Conservation (phyloP, 2,888 invertebrate genomes). For the Eupithecia pulchellata region DNA sequence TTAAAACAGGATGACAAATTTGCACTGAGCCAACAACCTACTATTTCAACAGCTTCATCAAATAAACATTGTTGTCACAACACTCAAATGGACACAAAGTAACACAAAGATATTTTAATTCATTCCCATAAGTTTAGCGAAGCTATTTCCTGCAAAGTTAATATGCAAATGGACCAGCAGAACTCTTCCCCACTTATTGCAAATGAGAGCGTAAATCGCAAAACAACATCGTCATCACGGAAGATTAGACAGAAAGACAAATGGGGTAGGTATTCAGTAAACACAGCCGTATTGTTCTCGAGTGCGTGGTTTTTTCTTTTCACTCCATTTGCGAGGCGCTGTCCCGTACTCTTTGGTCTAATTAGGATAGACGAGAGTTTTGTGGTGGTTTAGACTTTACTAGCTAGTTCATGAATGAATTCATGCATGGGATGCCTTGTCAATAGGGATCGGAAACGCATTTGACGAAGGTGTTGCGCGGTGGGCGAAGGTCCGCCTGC, state of each 20-base stretch:
- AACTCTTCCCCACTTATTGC: slow-evolving; percentile 36
- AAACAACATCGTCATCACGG: slow-evolving; percentile 67
- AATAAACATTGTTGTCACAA: neutral
- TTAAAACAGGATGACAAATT: too few species aligned
- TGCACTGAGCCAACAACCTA: too few species aligned
- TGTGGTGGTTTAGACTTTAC: neutral
- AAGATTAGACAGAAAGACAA: slow-evolving; percentile 79
- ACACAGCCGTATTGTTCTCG: slow-evolving; percentile 67
- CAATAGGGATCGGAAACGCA: neutral
- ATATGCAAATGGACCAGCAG: slow-evolving; percentile 38
- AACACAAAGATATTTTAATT: neutral
- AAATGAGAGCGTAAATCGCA: slow-evolving; percentile 38
- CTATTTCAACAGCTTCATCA: neutral
- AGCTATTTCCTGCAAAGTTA: slow-evolving; percentile 29
- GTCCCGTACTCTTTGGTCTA: slow-evolving; percentile 63
- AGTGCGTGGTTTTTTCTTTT: slow-evolving; percentile 63
- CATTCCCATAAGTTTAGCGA: slow-evolving; percentile 3
- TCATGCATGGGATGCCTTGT: neutral
- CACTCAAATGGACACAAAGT: neutral
- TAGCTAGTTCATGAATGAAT: neutral
- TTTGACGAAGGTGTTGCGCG: too few species aligned
- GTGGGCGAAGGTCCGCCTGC: too few species aligned
- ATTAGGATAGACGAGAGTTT: slow-evolving; percentile 56
- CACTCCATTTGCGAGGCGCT: slow-evolving; percentile 66
- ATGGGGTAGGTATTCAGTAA: slow-evolving; percentile 43